Evolutionary conservation across 2,888 invertebrate genomes (phyloP).

Genomic region (Napeogenes inachia): DNA sequence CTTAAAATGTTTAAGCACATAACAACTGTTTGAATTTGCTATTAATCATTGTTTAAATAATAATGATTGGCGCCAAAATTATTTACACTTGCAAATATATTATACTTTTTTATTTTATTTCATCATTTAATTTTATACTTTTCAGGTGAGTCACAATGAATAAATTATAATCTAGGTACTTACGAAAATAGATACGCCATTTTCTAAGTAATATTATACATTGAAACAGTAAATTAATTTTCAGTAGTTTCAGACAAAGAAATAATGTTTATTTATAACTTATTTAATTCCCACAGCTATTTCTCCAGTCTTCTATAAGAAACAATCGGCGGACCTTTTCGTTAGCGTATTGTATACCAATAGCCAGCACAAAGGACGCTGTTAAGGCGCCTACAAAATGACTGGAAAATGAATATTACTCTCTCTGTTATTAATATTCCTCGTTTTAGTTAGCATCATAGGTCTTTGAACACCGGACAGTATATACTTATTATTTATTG

Average conservation of each 20-base stretch:
- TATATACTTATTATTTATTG: background rate
- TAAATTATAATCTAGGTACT: background rate
- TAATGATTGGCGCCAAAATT: slow-evolving; percentile 4
- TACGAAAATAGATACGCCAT: too few relatives aligned
- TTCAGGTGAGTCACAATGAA: background rate
- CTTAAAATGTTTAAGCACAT: slow-evolving; percentile 13
- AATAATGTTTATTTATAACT: slow-evolving; percentile 5
- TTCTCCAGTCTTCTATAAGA: slow-evolving; percentile 6
- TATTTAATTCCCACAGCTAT: slow-evolving; percentile 7
- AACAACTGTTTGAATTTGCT: slow-evolving; percentile 7
- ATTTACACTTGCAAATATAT: background rate
- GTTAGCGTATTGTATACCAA: slow-evolving; percentile 9
- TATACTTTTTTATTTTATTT: background rate
- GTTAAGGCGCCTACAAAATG: slow-evolving; percentile 12
- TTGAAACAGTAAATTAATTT: background rate
- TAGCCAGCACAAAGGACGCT: slow-evolving; percentile 7
- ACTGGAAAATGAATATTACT: slow-evolving; percentile 11
- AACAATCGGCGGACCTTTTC: slow-evolving; percentile 3
- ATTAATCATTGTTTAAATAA: slow-evolving; percentile 6
- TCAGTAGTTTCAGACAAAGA: slow-evolving; percentile 1
- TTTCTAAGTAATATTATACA: background rate
- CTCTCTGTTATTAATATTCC: background rate
- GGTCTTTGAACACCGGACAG: slow-evolving; percentile 7
- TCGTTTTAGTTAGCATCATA: background rate
- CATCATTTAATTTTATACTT: too few relatives aligned